Base-by-base conservation (phyloP, 2,113 vertebrate genomes). In the Thunnus maccoyii region DNA sequence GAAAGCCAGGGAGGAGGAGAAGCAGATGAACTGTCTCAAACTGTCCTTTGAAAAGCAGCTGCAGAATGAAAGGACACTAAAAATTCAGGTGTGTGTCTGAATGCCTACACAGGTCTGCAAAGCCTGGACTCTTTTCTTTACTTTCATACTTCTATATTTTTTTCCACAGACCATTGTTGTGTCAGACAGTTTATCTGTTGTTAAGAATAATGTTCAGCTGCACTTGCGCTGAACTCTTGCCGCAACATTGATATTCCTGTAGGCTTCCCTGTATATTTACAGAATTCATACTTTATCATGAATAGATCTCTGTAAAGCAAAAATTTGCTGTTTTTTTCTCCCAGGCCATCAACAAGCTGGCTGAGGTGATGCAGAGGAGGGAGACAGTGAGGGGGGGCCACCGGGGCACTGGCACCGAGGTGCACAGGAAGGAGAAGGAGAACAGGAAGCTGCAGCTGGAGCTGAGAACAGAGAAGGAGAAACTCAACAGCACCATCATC, bases 401-500 rank as follows among this genome's bases (percentile, higher is more conserved):
- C 72, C 94, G 96, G 9, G 93, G 94, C 66, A 95, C 88, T 72
- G 96, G 96, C 91, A 97, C 95, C 0, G 97, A 97, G 66, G 93
- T 99, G 73, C 95, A 97, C 79, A 96, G 96, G 72, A 98, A 97
- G 86, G 97, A 99, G 51, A 98, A 99, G 92, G 97, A 99, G 90
- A 99, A 99, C 88, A 95, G 97, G 86, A 99, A 97, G 89, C 95
- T 99, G 65, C 97, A 99, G 60, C 96, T 96, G 94, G 97, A 99
- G 78, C 95, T 99, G 70, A 96, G 96, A 52, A 95, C 97, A 0
- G 98, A 99, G 92, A 94, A 95, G 78, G 96, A 98, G 72, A 99
- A 99, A 55, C 83, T 99, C 87, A 97, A 97, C 72, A 96, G 96
- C 80, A 96, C 97, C 94, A 97, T 99, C 94, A 95, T 99, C 90